A percentile compares a stretch with the other conserved stretches of the same genome.
Evolutionary conservation across 1,140 invertebrate genomes (phyloP).

Genomic region (Phymastichus coffea): DNA sequence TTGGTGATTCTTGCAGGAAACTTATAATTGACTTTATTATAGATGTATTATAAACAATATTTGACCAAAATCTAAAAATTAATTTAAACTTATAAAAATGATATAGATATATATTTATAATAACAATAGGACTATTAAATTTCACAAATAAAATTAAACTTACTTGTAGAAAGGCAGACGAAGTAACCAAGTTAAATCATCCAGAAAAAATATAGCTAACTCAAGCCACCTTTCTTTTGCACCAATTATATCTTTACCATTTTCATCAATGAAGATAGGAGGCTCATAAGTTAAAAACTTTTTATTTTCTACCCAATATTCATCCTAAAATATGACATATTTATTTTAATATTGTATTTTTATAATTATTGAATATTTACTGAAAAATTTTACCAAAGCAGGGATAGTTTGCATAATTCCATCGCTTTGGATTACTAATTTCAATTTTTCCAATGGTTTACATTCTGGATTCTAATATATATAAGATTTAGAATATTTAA

Average conservation of each 20-base stretch:
- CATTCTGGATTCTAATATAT: conserved; percentile 42
- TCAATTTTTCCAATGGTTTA: conserved; percentile 41
- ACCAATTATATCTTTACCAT: conserved; percentile 49
- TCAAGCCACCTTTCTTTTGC: conserved; percentile 63
- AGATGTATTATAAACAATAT: conserved; percentile 68
- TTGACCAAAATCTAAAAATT: conserved; percentile 77
- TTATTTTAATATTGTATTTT: conserved; percentile 8
- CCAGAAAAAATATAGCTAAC: conserved; percentile 55
- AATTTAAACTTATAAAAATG: conserved; percentile 13
- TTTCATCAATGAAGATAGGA: conserved; percentile 37
- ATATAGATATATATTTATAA: too few species aligned
- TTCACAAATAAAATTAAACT: conserved; percentile 2
- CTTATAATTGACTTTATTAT: conserved; percentile 68
- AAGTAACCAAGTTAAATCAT: conserved; percentile 62
- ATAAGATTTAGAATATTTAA: too few species aligned
- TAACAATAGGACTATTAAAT: too few species aligned
- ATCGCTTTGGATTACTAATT: conserved; percentile 35
- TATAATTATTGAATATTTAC: conserved; percentile 6
- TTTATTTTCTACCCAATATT: conserved; percentile 45
- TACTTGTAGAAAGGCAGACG: conserved; percentile 58
- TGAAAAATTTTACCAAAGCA: conserved; percentile 44
- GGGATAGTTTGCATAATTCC: conserved; percentile 37
- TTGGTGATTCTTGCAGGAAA: conserved; percentile 73
- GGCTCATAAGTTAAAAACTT: conserved; percentile 49
- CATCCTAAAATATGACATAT: conserved; percentile 40